Evolutionary conservation across 1,140 invertebrate species (phyloP), one percentile per base, ranked within the genome.

Genomic region (Zaprionus capensis): DNA sequence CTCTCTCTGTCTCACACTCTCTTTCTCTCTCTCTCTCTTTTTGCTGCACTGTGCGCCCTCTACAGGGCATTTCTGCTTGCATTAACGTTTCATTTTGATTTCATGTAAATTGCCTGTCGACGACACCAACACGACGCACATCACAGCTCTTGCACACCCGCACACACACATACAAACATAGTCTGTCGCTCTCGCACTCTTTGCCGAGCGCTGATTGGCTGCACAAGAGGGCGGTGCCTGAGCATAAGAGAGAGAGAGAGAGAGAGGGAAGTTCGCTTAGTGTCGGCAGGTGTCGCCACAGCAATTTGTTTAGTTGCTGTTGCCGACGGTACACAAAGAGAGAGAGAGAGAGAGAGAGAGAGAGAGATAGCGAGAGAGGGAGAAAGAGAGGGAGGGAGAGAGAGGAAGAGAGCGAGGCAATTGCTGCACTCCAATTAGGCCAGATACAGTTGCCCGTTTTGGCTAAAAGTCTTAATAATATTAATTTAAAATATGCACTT

Each of bases 71-170:
- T 15, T 49, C 57, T 58, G 28, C 17, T 28, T 38, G n/a, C 36
- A 77, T 88, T 84, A 81, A 69, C 81, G 75, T 81, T 90, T 90
- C 85, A 90, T 88, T 88, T 88, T 88, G 84, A 88, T 88, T 88
- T 90, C 84, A 88, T 88, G 84, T 84, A 88, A 88, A 88, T 88
- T 90, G 78, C 84, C 85, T 88, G 84, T 88, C 84, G 84, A 59
- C 85, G 84, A 88, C 84, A 88, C 81, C 74, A 87, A 80, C 68
- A 74, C 28, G 26, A 28, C 26, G 46, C 49, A 74, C 74, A 17
- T 44, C 38, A 44, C 24, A 12, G 5, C 20, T 17, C 49, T 26
- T 26, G 14, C 64, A 66, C 51, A 20, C 36, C 9, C 34, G 20
- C 34, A 26, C 67, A 61, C 22, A 31, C 46, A 51, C 67, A 70